Evolutionary conservation across 2,888 invertebrate genomes (phyloP).

Genomic region (Drosophila mimetica): DNA sequence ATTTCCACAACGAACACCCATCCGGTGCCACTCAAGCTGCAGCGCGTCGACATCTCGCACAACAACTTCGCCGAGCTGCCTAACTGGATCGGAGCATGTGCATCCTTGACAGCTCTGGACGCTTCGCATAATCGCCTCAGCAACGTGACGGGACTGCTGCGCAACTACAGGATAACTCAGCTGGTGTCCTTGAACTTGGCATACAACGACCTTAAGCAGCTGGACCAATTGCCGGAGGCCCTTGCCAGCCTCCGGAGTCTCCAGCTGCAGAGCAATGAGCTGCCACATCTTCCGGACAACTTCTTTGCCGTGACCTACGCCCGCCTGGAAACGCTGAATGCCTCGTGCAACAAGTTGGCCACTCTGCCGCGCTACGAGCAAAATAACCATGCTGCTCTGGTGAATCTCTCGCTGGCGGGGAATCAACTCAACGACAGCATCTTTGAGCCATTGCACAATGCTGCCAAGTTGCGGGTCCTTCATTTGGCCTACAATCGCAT

Average conservation of each 20-base stretch:
- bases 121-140: constrained; percentile 90
- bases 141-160: constrained; percentile 89
- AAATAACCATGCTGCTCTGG: constrained; percentile 86
- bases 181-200: constrained; percentile 90
- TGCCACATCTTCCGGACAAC: constrained; percentile 90
- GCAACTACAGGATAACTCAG: constrained; percentile 90
- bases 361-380: constrained; percentile 86
- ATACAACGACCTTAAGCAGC: constrained; percentile 90
- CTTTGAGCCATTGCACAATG: constrained; percentile 88
- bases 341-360: constrained; percentile 91
- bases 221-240: constrained; percentile 88
- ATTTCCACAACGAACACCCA: constrained; percentile 87
- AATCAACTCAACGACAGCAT: constrained; percentile 90
- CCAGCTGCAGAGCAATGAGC: constrained; percentile 91
- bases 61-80: constrained; percentile 90
- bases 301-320: constrained; percentile 89
- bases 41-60: constrained; percentile 91
- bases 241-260: constrained; percentile 86
- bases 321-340: constrained; percentile 89
- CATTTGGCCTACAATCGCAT: constrained; percentile 93
- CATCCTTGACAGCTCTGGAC: constrained; percentile 89
- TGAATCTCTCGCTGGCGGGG: constrained; percentile 90
- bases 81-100: constrained; percentile 91
- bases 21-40: constrained; percentile 88
- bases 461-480: constrained; percentile 88